phyloP scores from a whole-genome alignment of 2,797 vertebrate genomes.

The Ispidina picta region DNA sequence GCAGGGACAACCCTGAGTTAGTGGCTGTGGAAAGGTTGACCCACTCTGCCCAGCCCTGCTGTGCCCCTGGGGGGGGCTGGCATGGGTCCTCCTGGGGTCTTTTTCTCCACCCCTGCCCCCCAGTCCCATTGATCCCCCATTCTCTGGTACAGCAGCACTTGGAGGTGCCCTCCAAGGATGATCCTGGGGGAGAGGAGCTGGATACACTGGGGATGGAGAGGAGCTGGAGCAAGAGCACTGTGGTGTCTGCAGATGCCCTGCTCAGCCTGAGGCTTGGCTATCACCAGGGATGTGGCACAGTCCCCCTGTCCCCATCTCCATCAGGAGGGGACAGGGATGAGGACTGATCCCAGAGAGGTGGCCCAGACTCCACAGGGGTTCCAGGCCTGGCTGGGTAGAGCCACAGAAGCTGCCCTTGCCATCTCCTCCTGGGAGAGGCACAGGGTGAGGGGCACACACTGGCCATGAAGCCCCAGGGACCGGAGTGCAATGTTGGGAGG shows the following conservation, averaged over 20 bases:
- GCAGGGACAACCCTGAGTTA: rapidly evolving
- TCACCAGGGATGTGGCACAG: rapidly evolving
- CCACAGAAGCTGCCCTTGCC: neutral
- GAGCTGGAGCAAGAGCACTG: rapidly evolving
- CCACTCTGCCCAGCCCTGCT: neutral
- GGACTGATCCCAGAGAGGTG: rapidly evolving
- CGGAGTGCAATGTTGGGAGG: neutral
- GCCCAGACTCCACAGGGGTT: neutral
- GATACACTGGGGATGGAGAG: too few relatives aligned
- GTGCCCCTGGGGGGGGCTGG: neutral
- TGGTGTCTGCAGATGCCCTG: neutral
- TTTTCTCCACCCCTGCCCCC: neutral
- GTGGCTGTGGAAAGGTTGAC: neutral
- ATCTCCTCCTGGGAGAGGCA: neutral
- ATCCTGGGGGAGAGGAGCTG: neutral
- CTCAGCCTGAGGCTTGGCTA: neutral
- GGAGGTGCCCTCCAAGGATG: neutral
- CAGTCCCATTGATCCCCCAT: rapidly evolving
- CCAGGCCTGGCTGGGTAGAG: neutral
- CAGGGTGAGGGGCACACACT: neutral
- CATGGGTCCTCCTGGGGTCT: neutral
- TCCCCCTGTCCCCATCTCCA: neutral
- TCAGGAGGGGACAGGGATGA: rapidly evolving
- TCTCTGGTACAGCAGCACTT: rapidly evolving
- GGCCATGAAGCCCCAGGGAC: neutral